Evolutionary conservation across 1,140 invertebrate genomes (phyloP).

Genomic region (Drosophila bocki): DNA sequence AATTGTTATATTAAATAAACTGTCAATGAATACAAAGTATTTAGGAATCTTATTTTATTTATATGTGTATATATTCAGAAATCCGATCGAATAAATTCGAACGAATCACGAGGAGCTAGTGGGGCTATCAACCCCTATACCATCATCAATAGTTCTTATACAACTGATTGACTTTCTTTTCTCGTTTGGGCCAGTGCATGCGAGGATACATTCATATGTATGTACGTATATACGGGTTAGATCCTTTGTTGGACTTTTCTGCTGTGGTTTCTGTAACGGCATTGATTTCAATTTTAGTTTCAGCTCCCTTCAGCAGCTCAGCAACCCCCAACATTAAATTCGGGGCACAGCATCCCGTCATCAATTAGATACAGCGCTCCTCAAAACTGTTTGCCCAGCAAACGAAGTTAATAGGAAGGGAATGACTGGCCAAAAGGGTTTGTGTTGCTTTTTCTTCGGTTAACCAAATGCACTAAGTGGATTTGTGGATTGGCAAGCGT

Average conservation of each 20-base stretch:
- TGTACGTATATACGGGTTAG: background rate
- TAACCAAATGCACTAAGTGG: constrained; percentile 28
- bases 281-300: constrained; percentile 66
- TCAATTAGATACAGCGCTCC: constrained; percentile 49
- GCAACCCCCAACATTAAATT: constrained; percentile 1
- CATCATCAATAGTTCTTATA: background rate
- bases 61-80: background rate
- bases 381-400: constrained; percentile 45
- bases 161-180: background rate
- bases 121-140: background rate
- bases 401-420: constrained; percentile 14
- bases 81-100: no score
- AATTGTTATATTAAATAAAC: background rate
- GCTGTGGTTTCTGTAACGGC: constrained; percentile 14
- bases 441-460: constrained; percentile 3
- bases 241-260: constrained; percentile 11
- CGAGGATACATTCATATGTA: background rate
- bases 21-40: background rate
- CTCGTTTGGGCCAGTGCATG: background rate
- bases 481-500: background rate
- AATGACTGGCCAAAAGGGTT: constrained; percentile 34
- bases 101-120: no score
- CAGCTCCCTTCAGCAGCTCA: background rate
- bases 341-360: constrained; percentile 25
- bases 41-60: background rate